Conservation (phyloP, 2,113 vertebrate genomes). For the Micronycteris hirsuta region DNA sequence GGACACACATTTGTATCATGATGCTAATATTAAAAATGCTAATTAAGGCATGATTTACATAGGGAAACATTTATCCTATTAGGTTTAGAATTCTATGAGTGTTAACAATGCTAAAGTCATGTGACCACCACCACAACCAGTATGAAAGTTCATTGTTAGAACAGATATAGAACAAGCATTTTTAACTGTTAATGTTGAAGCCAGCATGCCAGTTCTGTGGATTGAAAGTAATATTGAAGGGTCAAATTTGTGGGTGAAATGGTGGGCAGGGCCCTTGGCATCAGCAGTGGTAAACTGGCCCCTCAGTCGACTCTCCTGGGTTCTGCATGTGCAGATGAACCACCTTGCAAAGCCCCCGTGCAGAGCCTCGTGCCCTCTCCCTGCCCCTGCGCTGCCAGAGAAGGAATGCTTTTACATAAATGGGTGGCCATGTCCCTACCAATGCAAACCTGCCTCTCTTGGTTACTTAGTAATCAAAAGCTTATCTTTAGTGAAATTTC, state of each 20-base stretch:
- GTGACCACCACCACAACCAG: neutral
- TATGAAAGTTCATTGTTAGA: neutral
- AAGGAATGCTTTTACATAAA: neutral
- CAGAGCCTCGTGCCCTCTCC: neutral
- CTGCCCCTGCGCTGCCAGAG: neutral
- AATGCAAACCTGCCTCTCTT: conserved; percentile 45
- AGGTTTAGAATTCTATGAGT: neutral
- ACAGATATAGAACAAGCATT: neutral
- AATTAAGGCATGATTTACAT: neutral
- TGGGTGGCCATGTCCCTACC: conserved; percentile 21
- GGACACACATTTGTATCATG: neutral
- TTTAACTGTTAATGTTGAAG: neutral
- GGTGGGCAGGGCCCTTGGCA: neutral
- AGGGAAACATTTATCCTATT: neutral
- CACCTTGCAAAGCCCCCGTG: neutral
- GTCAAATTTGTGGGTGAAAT: neutral
- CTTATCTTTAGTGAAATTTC: conserved; percentile 9
- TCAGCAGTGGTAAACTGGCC: neutral
- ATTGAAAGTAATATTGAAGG: neutral
- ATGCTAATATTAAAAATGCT: neutral
- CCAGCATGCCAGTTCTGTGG: neutral
- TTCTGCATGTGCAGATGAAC: rapidly evolving
- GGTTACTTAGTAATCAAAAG: conserved; percentile 55
- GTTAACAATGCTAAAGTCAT: neutral
- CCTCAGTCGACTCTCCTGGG: neutral